Conservation (phyloP, 2,113 vertebrate species). For the Pelmatolapia mariae region DNA sequence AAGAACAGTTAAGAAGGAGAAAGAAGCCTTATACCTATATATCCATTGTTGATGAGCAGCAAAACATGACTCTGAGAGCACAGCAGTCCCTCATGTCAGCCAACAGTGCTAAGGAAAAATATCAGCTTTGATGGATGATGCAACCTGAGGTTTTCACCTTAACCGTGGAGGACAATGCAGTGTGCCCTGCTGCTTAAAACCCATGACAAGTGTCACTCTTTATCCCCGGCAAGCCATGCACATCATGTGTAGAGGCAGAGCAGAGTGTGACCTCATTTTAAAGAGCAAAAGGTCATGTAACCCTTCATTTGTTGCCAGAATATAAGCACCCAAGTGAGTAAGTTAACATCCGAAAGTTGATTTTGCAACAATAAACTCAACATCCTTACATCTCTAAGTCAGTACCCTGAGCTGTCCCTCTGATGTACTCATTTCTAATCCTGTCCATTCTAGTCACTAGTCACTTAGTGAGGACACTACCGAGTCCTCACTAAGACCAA, state of each 20-base stretch:
- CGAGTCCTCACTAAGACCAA: too few species aligned
- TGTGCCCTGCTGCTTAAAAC: background rate
- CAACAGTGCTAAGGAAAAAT: slow-evolving; percentile 11
- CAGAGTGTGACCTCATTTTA: slow-evolving; percentile 11
- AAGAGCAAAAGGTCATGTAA: slow-evolving; percentile 19
- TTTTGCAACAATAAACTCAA: background rate
- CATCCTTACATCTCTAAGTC: background rate
- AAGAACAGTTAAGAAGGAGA: background rate
- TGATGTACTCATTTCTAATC: background rate
- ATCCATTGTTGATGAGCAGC: slow-evolving; percentile 6
- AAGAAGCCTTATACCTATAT: background rate
- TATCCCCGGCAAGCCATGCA: slow-evolving; percentile 3
- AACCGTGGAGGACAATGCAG: background rate
- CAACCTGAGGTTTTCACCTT: slow-evolving; percentile 1
- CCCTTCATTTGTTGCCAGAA: background rate
- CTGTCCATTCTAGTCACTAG: background rate
- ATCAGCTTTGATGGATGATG: slow-evolving; percentile 30
- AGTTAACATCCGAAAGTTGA: background rate
- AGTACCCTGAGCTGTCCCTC: background rate
- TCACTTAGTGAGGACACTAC: too few species aligned
- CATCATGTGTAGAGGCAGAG: background rate
- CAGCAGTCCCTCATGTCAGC: slow-evolving; percentile 34
- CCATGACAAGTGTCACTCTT: background rate
- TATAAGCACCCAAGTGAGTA: background rate
- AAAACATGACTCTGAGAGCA: slow-evolving; percentile 8